A percentile compares a stretch with the other conserved stretches of the same genome.
phyloP scores from a whole-genome alignment of 1,140 invertebrate species.

The Lanistes nyassanus region DNA sequence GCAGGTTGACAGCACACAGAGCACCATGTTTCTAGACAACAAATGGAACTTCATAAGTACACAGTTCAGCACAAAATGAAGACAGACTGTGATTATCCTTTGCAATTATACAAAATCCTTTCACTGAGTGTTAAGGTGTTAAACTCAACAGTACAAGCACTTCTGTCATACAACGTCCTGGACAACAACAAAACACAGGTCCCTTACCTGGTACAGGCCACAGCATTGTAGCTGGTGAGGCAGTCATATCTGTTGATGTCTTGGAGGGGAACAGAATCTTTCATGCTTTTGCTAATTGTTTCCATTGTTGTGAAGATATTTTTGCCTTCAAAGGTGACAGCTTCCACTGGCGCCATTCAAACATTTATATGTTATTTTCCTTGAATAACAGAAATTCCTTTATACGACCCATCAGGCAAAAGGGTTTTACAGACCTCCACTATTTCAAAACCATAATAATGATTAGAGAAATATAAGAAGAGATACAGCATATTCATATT shows the following conservation, averaged over 20 bases:
- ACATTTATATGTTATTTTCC: not conserved
- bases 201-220: slow-evolving; percentile 67
- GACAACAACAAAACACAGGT: not conserved
- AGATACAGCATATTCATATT: too few species aligned
- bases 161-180: not conserved
- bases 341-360: not conserved
- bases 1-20: slow-evolving; percentile 65
- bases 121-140: not conserved
- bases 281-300: slow-evolving; percentile 8
- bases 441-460: too few species aligned
- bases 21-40: slow-evolving; percentile 64
- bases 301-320: not conserved
- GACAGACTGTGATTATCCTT: not conserved
- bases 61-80: not conserved
- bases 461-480: too few species aligned
- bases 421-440: slow-evolving; percentile 15
- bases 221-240: slow-evolving; percentile 66
- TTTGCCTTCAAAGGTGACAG: not conserved
- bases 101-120: not conserved
- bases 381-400: slow-evolving; percentile 1
- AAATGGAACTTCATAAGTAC: not conserved
- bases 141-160: not conserved
- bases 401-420: slow-evolving; percentile 11
- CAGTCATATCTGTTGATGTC: slow-evolving; percentile 69
- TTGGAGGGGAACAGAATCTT: not conserved